These are phyloP conservation scores for Antigone vipio DNA, from an alignment of 2,113 vertebrate species.

Conservation along the genomic window DNA sequence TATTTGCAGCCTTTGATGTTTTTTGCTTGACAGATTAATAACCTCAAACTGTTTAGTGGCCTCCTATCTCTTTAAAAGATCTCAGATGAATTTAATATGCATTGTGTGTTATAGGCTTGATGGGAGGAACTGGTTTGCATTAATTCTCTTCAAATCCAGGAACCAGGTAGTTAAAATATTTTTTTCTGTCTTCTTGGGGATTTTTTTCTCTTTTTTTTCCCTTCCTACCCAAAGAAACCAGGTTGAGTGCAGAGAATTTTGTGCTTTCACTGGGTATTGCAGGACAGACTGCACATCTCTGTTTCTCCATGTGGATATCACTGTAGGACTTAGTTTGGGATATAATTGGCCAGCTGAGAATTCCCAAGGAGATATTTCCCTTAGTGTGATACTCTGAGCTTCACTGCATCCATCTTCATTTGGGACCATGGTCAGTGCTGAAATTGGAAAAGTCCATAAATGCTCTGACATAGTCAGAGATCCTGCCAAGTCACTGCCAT, in stretches of 20 bases:
- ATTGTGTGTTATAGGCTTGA: neutral
- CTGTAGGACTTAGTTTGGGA: neutral
- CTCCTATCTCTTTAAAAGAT: neutral
- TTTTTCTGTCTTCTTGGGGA: too few relatives aligned
- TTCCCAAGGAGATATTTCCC: neutral
- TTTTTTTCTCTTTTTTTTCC: neutral
- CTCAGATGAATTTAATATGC: neutral
- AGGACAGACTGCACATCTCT: neutral
- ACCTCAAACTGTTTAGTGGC: slow-evolving; percentile 26
- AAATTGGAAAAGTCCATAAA: neutral
- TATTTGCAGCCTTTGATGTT: slow-evolving; percentile 17
- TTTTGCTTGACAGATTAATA: slow-evolving; percentile 33
- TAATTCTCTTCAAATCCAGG: neutral
- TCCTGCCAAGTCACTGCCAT: neutral
- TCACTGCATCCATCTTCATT: neutral
- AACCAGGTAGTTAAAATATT: neutral
- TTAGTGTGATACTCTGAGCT: neutral
- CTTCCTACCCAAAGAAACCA: neutral
- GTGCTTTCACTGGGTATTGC: neutral
- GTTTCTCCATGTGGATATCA: neutral
- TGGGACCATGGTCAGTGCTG: neutral
- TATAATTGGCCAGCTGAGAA: neutral
- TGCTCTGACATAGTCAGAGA: neutral
- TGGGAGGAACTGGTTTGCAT: neutral
- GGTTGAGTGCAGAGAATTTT: neutral